These are phyloP conservation scores for Zygogramma bicolorata DNA, from an alignment of 2,888 invertebrate species.

Conservation along the genomic window DNA sequence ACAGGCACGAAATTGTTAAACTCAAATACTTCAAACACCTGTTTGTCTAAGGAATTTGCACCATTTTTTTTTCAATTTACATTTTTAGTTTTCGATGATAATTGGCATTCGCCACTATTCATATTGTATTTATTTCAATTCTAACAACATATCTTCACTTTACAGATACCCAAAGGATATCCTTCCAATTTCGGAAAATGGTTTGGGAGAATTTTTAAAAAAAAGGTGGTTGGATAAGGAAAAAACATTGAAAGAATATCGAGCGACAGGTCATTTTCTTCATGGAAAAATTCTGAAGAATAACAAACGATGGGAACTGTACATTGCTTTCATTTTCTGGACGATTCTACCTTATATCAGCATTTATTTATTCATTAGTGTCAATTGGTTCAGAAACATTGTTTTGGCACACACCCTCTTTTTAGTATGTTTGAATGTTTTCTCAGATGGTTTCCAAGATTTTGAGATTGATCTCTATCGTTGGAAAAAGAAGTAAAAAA, in stretches of 20 bases:
- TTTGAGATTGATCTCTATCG: slow-evolving; percentile 65
- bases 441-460: slow-evolving; percentile 73
- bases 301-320: slow-evolving; percentile 64
- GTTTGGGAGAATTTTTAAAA: slow-evolving; percentile 74
- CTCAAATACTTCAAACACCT: too few species aligned
- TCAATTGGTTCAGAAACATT: slow-evolving; percentile 69
- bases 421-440: slow-evolving; percentile 70
- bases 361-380: slow-evolving; percentile 66
- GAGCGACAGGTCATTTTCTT: slow-evolving; percentile 69
- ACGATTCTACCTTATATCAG: slow-evolving; percentile 70
- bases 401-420: slow-evolving; percentile 70
- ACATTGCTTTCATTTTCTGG: slow-evolving; percentile 76
- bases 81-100: too few species aligned
- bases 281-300: slow-evolving; percentile 59
- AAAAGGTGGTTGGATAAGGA: slow-evolving; percentile 78
- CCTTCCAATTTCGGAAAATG: slow-evolving; percentile 72
- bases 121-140: too few species aligned
- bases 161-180: slow-evolving; percentile 72
- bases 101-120: too few species aligned
- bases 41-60: too few species aligned
- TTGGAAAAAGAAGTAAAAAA: slow-evolving; percentile 37
- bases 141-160: too few species aligned
- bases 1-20: too few species aligned
- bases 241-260: slow-evolving; percentile 71
- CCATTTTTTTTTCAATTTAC: too few species aligned